Evolutionary conservation across 2,797 vertebrate genomes (phyloP).

Genomic region (Cuculus canorus): DNA sequence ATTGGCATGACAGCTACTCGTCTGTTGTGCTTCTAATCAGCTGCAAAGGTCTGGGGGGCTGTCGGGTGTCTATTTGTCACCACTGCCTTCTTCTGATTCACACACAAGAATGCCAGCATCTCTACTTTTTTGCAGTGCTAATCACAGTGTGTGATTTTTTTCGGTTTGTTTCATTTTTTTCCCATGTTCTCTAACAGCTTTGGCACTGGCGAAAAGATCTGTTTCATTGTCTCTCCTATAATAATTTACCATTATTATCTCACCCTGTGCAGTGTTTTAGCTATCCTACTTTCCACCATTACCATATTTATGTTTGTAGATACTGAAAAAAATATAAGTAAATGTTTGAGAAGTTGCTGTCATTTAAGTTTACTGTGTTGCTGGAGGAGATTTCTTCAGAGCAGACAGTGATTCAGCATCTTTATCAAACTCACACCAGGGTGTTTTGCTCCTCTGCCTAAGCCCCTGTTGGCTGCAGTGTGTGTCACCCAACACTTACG

Average conservation of each 20-base stretch:
- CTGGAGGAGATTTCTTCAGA: neutral
- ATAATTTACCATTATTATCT: neutral
- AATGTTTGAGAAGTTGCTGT: neutral
- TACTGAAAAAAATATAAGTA: neutral
- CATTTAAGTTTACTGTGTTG: neutral
- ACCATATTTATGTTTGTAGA: neutral
- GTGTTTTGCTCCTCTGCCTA: neutral
- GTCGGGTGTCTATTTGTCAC: neutral
- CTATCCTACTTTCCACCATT: neutral
- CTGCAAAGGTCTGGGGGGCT: conserved; percentile 14
- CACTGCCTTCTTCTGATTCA: neutral
- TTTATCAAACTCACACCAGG: neutral
- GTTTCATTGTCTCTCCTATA: neutral
- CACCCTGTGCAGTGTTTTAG: neutral
- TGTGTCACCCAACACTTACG: neutral
- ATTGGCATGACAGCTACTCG: conserved; percentile 7
- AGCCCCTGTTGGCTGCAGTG: neutral
- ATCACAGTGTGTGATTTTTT: neutral
- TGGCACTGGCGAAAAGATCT: neutral
- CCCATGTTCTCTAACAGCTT: neutral
- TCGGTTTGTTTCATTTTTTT: neutral
- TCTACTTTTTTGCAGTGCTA: neutral
- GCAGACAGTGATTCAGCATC: conserved; percentile 10
- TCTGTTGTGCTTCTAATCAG: conserved; percentile 35
- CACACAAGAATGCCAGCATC: neutral